These are phyloP conservation scores for Hyles euphorbiae DNA, from an alignment of 1,140 invertebrate species.

Conservation along the genomic window DNA sequence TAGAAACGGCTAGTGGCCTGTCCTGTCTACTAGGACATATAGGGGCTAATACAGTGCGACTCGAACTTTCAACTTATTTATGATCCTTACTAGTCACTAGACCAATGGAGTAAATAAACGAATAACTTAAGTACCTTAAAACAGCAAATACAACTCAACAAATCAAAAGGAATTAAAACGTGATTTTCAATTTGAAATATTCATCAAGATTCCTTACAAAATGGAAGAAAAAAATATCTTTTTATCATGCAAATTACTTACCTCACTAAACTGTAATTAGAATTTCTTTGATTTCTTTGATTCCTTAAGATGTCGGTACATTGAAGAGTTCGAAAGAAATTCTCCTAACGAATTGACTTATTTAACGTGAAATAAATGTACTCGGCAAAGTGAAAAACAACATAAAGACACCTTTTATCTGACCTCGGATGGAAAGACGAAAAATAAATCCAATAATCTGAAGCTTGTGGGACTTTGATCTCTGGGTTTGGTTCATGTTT, in stretches of 20 bases:
- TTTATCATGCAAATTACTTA: not conserved
- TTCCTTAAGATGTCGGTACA: constrained; percentile 1
- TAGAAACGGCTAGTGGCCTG: no score
- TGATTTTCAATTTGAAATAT: no score
- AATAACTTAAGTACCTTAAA: no score
- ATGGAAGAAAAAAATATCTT: no score
- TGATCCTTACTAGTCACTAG: no score
- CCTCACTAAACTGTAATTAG: constrained; percentile 2
- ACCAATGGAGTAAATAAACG: no score
- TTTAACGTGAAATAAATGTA: constrained; percentile 17
- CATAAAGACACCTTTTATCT: constrained; percentile 25
- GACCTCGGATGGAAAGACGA: constrained; percentile 19
- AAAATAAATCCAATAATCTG: constrained; percentile 32
- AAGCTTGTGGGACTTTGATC: constrained; percentile 22
- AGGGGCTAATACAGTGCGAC: no score
- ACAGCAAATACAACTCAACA: no score
- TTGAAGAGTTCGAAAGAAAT: not conserved
- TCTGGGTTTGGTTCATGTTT: constrained; percentile 19
- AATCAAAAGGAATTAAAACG: no score
- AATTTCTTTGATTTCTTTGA: constrained; percentile 7
- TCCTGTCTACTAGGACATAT: no score
- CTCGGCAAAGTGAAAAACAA: constrained; percentile 16
- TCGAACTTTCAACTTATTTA: no score
- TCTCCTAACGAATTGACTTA: constrained; percentile 5
- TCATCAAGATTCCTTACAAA: no score